A percentile compares a stretch with the other conserved stretches of the same genome.
These are phyloP conservation scores for Trachythela sp. DNA, from an alignment of 64 coral and sea anemone species.

Conservation along the genomic window DNA sequence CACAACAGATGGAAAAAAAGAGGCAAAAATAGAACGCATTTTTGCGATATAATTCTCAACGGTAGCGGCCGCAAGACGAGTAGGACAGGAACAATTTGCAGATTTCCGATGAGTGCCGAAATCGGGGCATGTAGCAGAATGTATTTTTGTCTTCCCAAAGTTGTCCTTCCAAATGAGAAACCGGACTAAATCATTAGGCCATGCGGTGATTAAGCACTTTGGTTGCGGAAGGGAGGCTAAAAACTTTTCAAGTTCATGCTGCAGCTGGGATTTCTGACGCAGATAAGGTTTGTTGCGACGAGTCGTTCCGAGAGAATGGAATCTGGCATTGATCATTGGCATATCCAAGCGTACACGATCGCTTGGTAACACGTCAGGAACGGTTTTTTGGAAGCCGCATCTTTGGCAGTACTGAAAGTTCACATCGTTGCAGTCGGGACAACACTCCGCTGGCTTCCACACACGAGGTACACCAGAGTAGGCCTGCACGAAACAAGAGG, in stretches of 20 bases:
- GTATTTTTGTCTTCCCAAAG: no score
- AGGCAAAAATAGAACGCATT: neutral
- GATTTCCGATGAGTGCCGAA: no score
- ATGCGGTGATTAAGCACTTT: no score
- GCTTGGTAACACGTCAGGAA: neutral
- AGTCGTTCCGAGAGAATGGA: neutral
- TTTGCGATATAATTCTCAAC: neutral
- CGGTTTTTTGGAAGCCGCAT: conserved; percentile 20
- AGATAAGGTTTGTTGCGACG: neutral
- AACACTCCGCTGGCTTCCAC: neutral
- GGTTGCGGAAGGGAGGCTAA: no score
- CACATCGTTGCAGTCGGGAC: neutral
- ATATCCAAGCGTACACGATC: neutral
- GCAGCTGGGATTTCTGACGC: no score
- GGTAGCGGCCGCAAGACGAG: neutral
- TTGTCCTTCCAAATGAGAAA: no score
- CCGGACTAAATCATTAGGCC: no score
- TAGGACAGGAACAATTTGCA: neutral
- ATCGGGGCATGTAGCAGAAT: neutral
- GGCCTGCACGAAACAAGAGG: neutral
- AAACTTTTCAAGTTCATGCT: no score
- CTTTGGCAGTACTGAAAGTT: conserved; percentile 38
- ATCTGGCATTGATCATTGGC: neutral
- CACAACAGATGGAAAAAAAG: neutral
- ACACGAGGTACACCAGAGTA: neutral